phyloP scores from a whole-genome alignment of 2,888 invertebrate genomes.

The Tryphoninae sp. region DNA sequence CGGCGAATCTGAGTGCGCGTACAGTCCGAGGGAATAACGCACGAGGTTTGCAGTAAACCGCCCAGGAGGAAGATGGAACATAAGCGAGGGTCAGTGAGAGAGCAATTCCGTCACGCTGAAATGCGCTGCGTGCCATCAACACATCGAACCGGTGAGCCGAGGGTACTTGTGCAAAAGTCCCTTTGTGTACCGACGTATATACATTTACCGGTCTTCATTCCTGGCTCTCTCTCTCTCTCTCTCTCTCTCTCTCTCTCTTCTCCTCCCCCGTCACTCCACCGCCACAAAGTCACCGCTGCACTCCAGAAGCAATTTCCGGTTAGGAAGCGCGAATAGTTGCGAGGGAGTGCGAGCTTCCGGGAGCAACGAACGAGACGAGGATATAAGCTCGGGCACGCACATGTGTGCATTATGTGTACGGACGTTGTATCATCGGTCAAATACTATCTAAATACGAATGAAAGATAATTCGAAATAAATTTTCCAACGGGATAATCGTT shows the following conservation, averaged over 20 bases:
- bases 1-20: conserved; percentile 32
- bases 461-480: too few relatives aligned
- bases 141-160: conserved; percentile 39
- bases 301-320: conserved; percentile 56
- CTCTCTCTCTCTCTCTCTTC: conserved; percentile 16
- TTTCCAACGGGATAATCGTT: too few relatives aligned
- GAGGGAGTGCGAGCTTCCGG: conserved; percentile 46
- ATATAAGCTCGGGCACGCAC: not conserved
- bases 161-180: conserved; percentile 26
- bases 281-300: conserved; percentile 46
- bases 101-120: conserved; percentile 19
- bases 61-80: not conserved
- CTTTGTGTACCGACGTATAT: not conserved
- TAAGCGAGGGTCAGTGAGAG: not conserved
- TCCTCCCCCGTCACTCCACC: too few relatives aligned
- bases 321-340: conserved; percentile 47
- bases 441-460: too few relatives aligned
- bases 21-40: not conserved
- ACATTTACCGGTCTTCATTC: not conserved
- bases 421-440: not conserved
- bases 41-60: not conserved
- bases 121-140: conserved; percentile 41
- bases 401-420: not conserved
- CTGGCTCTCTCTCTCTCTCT: not conserved
- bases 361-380: conserved; percentile 47